These are phyloP conservation scores for Varanus komodoensis DNA, from an alignment of 2,113 vertebrate species.

Conservation along the genomic window DNA sequence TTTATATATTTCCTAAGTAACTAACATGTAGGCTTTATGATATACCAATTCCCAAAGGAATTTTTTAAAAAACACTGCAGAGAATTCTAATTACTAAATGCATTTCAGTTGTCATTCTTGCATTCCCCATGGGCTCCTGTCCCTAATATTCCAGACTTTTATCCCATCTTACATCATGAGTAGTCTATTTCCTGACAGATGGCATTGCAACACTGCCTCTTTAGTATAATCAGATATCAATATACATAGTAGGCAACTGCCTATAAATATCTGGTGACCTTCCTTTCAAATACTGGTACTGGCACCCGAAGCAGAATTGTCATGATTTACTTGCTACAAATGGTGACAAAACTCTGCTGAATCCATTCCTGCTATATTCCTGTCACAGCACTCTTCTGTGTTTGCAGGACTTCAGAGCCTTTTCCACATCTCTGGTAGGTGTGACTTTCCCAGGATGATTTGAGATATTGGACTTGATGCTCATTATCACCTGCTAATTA, in stretches of 20 bases:
- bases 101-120: neutral
- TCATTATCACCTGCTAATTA: constrained; percentile 80
- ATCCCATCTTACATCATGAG: neutral
- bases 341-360: constrained; percentile 38
- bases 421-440: constrained; percentile 50
- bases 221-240: neutral
- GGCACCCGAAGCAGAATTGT: constrained; percentile 15
- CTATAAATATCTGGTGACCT: constrained; percentile 8
- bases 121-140: neutral
- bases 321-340: constrained; percentile 16
- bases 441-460: constrained; percentile 64
- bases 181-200: neutral
- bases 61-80: neutral
- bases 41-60: neutral
- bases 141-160: neutral
- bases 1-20: neutral
- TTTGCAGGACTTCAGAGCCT: constrained; percentile 43
- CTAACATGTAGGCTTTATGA: neutral
- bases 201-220: neutral
- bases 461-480: constrained; percentile 67
- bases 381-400: constrained; percentile 23
- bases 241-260: neutral
- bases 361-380: constrained; percentile 33
- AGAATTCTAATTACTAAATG: constrained; percentile 8
- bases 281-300: constrained; percentile 3